Conservation (phyloP, 2,113 vertebrate genomes). For the Phasianus colchicus region DNA sequence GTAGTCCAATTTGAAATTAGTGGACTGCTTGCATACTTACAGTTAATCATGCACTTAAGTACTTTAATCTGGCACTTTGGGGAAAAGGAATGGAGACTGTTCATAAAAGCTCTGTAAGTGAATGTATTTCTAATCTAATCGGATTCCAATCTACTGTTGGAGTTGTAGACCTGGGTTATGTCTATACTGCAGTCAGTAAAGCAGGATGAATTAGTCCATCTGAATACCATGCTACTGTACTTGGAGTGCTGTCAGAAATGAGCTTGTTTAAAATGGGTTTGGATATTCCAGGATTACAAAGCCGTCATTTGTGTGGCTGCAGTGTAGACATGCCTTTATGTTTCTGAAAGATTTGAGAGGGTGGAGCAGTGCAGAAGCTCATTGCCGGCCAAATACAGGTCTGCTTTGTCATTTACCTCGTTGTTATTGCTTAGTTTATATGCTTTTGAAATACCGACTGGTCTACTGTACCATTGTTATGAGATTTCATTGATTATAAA, state of each 20-base stretch:
- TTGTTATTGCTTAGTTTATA: neutral
- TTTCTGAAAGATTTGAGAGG: constrained; percentile 45
- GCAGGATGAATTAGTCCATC: constrained; percentile 39
- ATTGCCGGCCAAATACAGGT: neutral
- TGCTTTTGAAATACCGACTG: neutral
- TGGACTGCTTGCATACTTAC: constrained; percentile 56
- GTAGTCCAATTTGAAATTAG: constrained; percentile 57
- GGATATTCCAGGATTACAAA: constrained; percentile 39
- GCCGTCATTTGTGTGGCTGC: constrained; percentile 37
- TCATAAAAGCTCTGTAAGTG: constrained; percentile 27
- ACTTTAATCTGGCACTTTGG: constrained; percentile 62
- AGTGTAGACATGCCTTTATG: constrained; percentile 31
- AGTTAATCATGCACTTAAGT: constrained; percentile 60
- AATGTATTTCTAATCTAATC: constrained; percentile 67
- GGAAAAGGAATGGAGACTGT: constrained; percentile 55
- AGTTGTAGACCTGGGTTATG: constrained; percentile 40
- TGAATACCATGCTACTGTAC: neutral
- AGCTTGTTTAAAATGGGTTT: constrained; percentile 51
- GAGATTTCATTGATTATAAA: neutral
- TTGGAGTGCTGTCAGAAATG: constrained; percentile 36
- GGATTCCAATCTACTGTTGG: constrained; percentile 48
- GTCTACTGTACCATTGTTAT: neutral
- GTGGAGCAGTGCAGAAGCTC: constrained; percentile 4
- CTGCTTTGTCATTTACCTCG: neutral
- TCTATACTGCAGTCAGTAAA: constrained; percentile 9